These are phyloP conservation scores for Microcebus griseorufus DNA, from an alignment of 2,113 vertebrate genomes.

Conservation along the genomic window DNA sequence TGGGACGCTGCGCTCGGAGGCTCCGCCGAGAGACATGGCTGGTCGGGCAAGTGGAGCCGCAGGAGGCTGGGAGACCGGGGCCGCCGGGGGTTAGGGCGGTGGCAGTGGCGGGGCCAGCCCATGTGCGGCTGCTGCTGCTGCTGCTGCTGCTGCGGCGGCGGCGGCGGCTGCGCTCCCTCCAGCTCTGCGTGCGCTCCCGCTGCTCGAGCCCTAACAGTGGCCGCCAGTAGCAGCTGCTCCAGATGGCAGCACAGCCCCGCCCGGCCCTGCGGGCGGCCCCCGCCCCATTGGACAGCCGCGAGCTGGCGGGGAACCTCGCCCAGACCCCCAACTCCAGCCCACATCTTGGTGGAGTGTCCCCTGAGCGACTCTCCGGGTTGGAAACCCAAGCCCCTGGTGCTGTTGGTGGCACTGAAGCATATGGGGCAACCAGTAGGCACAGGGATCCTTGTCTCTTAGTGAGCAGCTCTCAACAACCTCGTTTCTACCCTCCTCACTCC, in stretches of 20 bases:
- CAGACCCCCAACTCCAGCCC: not conserved
- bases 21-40: conserved; percentile 93
- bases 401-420: not conserved
- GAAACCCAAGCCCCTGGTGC: not conserved
- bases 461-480: not conserved
- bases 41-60: conserved; percentile 36
- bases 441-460: not conserved
- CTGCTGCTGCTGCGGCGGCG: not conserved
- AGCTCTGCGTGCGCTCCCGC: conserved; percentile 43
- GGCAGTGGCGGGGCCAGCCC: conserved; percentile 62
- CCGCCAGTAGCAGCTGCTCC: conserved; percentile 54
- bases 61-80: conserved; percentile 2
- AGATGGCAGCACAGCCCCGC: conserved; percentile 70
- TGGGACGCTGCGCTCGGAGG: conserved; percentile 90
- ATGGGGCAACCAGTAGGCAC: not conserved
- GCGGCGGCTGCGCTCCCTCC: conserved; percentile 46
- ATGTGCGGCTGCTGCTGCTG: conserved; percentile 62
- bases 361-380: rapidly evolving
- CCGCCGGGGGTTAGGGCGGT: conserved; percentile 60
- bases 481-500: not conserved
- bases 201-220: conserved; percentile 51
- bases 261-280: conserved; percentile 66
- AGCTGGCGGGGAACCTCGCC: not conserved
- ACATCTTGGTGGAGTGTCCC: not conserved
- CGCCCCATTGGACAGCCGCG: conserved; percentile 52